Conservation (phyloP, 2,113 vertebrate genomes). For the Tragelaphus buxtoni region DNA sequence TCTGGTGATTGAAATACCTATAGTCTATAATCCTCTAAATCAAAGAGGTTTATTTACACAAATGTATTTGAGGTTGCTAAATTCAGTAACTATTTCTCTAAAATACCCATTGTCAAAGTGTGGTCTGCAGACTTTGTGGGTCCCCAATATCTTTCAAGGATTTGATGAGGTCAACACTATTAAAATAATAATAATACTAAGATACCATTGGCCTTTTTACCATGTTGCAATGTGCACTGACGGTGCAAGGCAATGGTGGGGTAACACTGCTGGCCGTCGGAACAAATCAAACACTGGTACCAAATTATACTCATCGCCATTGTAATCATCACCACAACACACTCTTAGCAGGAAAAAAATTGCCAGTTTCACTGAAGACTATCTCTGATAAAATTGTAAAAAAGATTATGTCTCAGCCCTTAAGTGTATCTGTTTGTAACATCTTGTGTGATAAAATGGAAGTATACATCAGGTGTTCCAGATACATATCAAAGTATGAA, state of each 20-base stretch:
- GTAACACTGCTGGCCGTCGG: neutral
- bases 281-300: neutral
- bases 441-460: neutral
- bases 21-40: neutral
- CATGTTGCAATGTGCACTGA: neutral
- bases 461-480: neutral
- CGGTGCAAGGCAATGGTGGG: neutral
- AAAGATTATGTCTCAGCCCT: neutral
- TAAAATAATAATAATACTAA: neutral
- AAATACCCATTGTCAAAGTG: neutral
- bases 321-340: neutral
- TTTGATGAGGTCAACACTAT: neutral
- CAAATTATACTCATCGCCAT: accelerated
- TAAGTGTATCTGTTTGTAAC: neutral
- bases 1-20: neutral
- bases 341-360: neutral
- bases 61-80: neutral
- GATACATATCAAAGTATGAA: neutral
- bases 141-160: neutral
- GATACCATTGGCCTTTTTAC: neutral
- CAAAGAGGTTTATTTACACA: neutral
- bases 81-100: neutral
- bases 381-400: neutral
- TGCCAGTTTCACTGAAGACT: neutral
- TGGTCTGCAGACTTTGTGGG: neutral